A percentile compares a stretch with the other conserved stretches of the same genome.
These are phyloP conservation scores for Pluvialis apricaria DNA, from an alignment of 2,113 vertebrate genomes.

Conservation along the genomic window DNA sequence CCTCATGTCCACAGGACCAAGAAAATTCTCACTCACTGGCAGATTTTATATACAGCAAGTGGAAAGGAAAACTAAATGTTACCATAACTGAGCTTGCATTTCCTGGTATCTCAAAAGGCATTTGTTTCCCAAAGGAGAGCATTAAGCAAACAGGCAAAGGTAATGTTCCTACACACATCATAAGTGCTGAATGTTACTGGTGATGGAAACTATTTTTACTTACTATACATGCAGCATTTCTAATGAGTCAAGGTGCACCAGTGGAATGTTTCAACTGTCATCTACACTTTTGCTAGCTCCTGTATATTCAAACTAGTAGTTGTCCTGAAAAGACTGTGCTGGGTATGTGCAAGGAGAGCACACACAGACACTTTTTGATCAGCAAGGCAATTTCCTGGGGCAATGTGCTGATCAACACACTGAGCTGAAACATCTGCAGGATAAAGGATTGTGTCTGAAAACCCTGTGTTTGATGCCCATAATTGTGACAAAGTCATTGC, in stretches of 20 bases:
- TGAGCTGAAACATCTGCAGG: constrained; percentile 47
- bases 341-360: neutral
- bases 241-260: neutral
- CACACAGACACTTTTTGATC: constrained; percentile 31
- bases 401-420: constrained; percentile 47
- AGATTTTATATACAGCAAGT: neutral
- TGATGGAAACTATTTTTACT: neutral
- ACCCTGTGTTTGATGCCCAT: constrained; percentile 48
- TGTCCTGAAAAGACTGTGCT: neutral
- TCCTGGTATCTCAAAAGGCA: neutral
- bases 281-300: neutral
- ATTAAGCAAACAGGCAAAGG: constrained; percentile 7
- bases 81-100: neutral
- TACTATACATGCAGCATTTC: neutral
- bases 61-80: neutral
- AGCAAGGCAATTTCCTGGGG: constrained; percentile 39
- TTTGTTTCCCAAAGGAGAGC: neutral
- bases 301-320: neutral
- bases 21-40: neutral
- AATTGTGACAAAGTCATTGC: constrained; percentile 59
- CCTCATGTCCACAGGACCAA: neutral
- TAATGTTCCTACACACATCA: neutral
- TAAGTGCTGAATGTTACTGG: neutral
- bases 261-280: neutral
- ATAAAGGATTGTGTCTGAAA: constrained; percentile 56